Evolutionary conservation across 2,113 vertebrate genomes (phyloP), one percentile per base, ranked within the genome.

Genomic region (Muntiacus reevesi): DNA sequence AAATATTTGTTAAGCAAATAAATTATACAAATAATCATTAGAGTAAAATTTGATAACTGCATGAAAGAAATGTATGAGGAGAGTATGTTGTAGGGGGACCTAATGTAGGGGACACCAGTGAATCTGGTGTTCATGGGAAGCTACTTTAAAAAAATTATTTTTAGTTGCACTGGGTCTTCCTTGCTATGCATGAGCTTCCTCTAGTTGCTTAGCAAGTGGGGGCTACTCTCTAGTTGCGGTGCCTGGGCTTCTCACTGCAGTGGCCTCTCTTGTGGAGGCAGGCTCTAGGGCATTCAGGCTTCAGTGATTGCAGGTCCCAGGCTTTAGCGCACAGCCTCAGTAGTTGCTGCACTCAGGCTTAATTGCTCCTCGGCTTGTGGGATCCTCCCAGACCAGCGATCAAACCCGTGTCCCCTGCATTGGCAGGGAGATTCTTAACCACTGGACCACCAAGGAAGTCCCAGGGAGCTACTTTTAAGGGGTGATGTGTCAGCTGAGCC

Each of bases 21-120:
- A 71, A 82, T 91, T 89, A 54, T 71, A 79, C 25, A 97, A 97
- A 74, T 96, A 96, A 85, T 90, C 54, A 91, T 36, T 92, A 62
- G 85, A 83, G 50, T 92, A 95, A 94, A 93, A 64, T 86, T 88
- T 97, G 87, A 17, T 71, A 71, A 83, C 45, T 87, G 7, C 2
- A 4, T 89, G 62, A 97, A 79, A 95, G 30, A 86, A 96, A 91
- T 28, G n/a, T 87, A 30, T 60, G 21, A 28, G 45, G 27, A 92
- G 30, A 87, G 8, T 55, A 59, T 62, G 54, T 87, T 94, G 67
- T 4, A 92, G 76, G 88, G 36, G 62, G 52, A 71, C 57, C 59
- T 67, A 82, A 87, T 74, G 14, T 52, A 83, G 36, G 64, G 64
- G n/a, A 67, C 33, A n/a, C 33, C 16, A 36, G 64, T 33, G 17